Evolutionary conservation across 2,113 vertebrate species (phyloP), one percentile per base, ranked within the genome.

Genomic region (Hemibagrus wyckioides): DNA sequence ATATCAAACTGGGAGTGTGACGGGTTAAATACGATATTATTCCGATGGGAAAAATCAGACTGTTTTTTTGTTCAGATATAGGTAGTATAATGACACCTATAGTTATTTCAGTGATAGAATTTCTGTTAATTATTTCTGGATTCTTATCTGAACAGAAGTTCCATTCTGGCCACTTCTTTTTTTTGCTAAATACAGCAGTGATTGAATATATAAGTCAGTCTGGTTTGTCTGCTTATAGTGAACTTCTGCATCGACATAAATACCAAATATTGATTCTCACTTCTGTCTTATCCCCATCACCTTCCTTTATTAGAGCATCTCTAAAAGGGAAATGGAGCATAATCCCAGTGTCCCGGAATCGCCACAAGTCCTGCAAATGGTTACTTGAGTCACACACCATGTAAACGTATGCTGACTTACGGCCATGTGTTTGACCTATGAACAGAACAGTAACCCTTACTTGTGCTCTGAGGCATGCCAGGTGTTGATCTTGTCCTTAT

Each of bases 391-490:
- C 30, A 73, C 85, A 65, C 63, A 21, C 67, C 25, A 0, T 86
- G 88, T 81, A 88, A 89, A 76, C 15, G 83, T 92, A 92, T 93
- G 92, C 93, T 92, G 91, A 90, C 84, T 87, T 92, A 90, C 88
- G 88, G 89, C 84, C 85, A 82, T 7, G 73, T 10, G 33, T 77
- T 77, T 67, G 41, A 54, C 63, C 63, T 83, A 71, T 57, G 50
- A 86, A 65, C 61, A 25, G 56, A 77, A 82, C 48, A 25, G 75
- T 82, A 85, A 36, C 48, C 76, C 56, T 69, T 57, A 17, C 69
- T 82, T 87, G 69, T 59, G 50, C 33, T 69, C 19, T 2, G 30
- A 56, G 83, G 50, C n/a, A 67, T 69, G 30, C 71, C 41, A 63
- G 85, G 41, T 63, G 13, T 82, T 65, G 25, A 82, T 71, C 36